Evolutionary conservation across 2,797 vertebrate genomes (phyloP).

Genomic region (Rhinophrynus dorsalis): DNA sequence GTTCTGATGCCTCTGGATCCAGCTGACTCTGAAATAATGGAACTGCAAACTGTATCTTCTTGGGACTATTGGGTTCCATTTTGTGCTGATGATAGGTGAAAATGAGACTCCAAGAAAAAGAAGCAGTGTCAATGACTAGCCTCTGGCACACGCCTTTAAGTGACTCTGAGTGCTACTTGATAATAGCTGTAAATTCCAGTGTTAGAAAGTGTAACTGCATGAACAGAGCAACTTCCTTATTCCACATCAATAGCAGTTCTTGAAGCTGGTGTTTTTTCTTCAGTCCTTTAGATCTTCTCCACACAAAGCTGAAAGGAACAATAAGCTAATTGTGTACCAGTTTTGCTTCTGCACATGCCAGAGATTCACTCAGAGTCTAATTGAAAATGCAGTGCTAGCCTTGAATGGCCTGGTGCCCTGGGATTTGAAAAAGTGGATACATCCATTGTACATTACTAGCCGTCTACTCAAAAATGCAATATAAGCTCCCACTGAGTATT

Average conservation of each 20-base stretch:
- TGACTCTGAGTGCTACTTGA: slow-evolving; percentile 57
- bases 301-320: slow-evolving; percentile 67
- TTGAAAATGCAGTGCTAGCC: slow-evolving; percentile 78
- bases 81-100: slow-evolving; percentile 54
- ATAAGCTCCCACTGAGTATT: slow-evolving; percentile 79
- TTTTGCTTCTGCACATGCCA: slow-evolving; percentile 71
- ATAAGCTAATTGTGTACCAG: slow-evolving; percentile 74
- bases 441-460: slow-evolving; percentile 74
- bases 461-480: slow-evolving; percentile 77
- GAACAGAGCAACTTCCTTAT: slow-evolving; percentile 57
- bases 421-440: slow-evolving; percentile 76
- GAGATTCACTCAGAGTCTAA: slow-evolving; percentile 76
- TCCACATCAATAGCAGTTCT: slow-evolving; percentile 64
- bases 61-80: slow-evolving; percentile 93
- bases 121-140: slow-evolving; percentile 47
- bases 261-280: slow-evolving; percentile 55
- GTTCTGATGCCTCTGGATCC: slow-evolving; percentile 91
- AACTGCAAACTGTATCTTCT: slow-evolving; percentile 92
- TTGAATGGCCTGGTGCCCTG: slow-evolving; percentile 71
- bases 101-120: slow-evolving; percentile 49
- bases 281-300: slow-evolving; percentile 65
- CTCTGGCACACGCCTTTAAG: slow-evolving; percentile 58
- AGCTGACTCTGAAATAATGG: slow-evolving; percentile 88
- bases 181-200: slow-evolving; percentile 64
- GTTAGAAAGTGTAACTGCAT: slow-evolving; percentile 56